phyloP scores from a whole-genome alignment of 2,888 invertebrate species.

The Mechanitis messenoides region DNA sequence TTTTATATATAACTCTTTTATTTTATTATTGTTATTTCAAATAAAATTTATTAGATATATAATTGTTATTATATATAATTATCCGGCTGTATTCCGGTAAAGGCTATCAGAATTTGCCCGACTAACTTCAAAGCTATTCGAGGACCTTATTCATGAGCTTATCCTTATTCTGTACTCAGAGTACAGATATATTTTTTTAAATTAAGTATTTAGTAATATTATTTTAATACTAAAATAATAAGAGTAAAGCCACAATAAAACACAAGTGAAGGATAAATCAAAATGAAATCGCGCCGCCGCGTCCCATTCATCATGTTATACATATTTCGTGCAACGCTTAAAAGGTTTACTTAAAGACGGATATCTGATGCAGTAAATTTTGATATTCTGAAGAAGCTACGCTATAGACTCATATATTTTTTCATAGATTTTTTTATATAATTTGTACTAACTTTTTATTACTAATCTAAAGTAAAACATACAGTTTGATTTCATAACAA shows the following conservation, averaged over 20 bases:
- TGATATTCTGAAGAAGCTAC: constrained; percentile 13
- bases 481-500: neutral
- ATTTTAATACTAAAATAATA: neutral
- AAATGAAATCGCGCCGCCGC: constrained; percentile 9
- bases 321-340: constrained; percentile 24
- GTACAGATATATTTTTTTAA: too few relatives aligned
- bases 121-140: too few relatives aligned
- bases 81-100: too few relatives aligned
- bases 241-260: neutral
- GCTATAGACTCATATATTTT: neutral
- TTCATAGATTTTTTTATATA: neutral
- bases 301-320: constrained; percentile 25
- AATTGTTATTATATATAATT: too few relatives aligned
- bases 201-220: too few relatives aligned
- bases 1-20: too few relatives aligned
- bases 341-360: constrained; percentile 23
- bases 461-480: too few relatives aligned
- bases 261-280: constrained; percentile 4
- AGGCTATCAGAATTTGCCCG: too few relatives aligned
- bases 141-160: too few relatives aligned
- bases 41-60: neutral
- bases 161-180: too few relatives aligned
- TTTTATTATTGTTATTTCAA: neutral
- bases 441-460: too few relatives aligned
- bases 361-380: constrained; percentile 20